Evolutionary conservation across 2,888 invertebrate genomes (phyloP).

Genomic region (Eilema caniola): DNA sequence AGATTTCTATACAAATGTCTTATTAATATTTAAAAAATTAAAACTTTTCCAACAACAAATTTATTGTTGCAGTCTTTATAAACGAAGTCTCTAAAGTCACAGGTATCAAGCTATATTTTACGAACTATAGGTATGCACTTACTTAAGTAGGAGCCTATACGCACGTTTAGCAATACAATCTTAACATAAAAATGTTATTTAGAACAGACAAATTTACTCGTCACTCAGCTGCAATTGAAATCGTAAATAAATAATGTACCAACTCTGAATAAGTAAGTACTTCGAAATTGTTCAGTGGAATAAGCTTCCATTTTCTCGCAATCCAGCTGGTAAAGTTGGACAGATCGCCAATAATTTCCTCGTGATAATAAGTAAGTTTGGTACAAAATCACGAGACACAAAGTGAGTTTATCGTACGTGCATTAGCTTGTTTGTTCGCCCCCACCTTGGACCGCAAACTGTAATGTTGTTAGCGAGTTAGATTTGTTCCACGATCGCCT

Average conservation of each 20-base stretch:
- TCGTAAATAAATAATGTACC: not conserved
- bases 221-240: not conserved
- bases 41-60: too few relatives aligned
- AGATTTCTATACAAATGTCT: too few relatives aligned
- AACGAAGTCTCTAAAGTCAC: too few relatives aligned
- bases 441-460: constrained; percentile 48
- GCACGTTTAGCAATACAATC: too few relatives aligned
- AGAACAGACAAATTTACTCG: too few relatives aligned
- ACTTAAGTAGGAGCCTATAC: too few relatives aligned
- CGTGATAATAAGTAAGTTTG: constrained; percentile 33
- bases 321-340: constrained; percentile 9
- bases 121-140: too few relatives aligned
- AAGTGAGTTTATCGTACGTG: constrained; percentile 49
- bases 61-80: too few relatives aligned
- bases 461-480: constrained; percentile 55
- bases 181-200: too few relatives aligned
- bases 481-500: constrained; percentile 42
- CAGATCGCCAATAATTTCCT: constrained; percentile 16
- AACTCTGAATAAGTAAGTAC: not conserved
- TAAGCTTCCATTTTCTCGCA: not conserved
- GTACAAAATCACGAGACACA: constrained; percentile 39
- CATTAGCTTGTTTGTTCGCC: constrained; percentile 45
- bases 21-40: too few relatives aligned
- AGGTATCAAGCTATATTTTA: too few relatives aligned
- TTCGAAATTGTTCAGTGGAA: not conserved